These are phyloP conservation scores for Pogonocherus hispidulus DNA, from an alignment of 2,888 invertebrate species.

Conservation along the genomic window DNA sequence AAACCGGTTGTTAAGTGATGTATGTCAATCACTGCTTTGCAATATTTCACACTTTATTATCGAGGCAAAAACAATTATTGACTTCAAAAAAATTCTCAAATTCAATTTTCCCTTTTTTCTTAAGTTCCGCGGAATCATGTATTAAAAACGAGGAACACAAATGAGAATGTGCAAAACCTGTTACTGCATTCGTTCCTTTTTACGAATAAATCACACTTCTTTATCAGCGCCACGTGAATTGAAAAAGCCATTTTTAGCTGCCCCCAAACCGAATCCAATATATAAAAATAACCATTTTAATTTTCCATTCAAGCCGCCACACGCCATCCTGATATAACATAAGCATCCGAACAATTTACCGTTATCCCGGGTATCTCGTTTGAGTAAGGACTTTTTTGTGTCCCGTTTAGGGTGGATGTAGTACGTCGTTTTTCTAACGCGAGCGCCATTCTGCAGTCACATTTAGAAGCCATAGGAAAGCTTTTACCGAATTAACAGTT, in stretches of 20 bases:
- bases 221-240: not conserved
- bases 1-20: too few species aligned
- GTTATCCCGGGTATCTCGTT: slow-evolving; percentile 56
- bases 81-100: too few species aligned
- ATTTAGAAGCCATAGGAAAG: slow-evolving; percentile 66
- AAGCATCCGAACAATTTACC: slow-evolving; percentile 28
- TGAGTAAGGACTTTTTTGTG: slow-evolving; percentile 62
- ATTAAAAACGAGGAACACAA: too few species aligned
- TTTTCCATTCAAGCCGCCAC: not conserved
- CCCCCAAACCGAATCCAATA: slow-evolving; percentile 7
- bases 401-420: slow-evolving; percentile 57
- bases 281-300: slow-evolving; percentile 24
- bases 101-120: too few species aligned
- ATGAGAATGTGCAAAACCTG: too few species aligned
- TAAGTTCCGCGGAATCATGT: too few species aligned
- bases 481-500: slow-evolving; percentile 68
- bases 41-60: too few species aligned
- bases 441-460: slow-evolving; percentile 60
- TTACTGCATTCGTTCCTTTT: too few species aligned
- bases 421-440: slow-evolving; percentile 60
- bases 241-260: not conserved
- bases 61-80: too few species aligned
- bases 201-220: not conserved
- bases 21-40: too few species aligned
- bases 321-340: slow-evolving; percentile 3